A percentile compares a stretch with the other conserved stretches of the same genome.
Evolutionary conservation across 92 coral and sea anemone genomes (phyloP).

Genomic region (Actinostola sp.): DNA sequence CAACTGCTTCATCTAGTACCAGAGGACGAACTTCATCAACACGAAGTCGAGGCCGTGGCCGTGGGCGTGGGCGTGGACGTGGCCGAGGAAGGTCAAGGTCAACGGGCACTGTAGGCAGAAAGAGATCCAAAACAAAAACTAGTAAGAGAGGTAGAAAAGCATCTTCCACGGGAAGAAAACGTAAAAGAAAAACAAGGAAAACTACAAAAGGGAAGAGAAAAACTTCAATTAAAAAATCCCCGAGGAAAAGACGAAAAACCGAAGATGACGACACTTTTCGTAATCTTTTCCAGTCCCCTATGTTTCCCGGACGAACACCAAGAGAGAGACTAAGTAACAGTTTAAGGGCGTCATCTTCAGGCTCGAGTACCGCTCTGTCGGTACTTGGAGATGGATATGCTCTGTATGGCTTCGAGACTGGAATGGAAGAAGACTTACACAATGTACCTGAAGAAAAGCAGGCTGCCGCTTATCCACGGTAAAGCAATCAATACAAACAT

Average conservation of each 20-base stretch:
- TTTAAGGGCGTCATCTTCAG: slow-evolving; percentile 51
- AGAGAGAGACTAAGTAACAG: slow-evolving; percentile 71
- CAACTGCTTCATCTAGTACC: slow-evolving; percentile 8
- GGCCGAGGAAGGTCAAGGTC: slow-evolving; percentile 35
- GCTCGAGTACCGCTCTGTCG: slow-evolving; percentile 73
- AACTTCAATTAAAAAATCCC: slow-evolving; percentile 33
- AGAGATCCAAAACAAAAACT: slow-evolving; percentile 47
- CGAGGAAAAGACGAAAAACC: slow-evolving; percentile 39
- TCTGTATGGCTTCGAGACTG: slow-evolving; percentile 59
- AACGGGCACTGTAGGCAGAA: slow-evolving; percentile 14
- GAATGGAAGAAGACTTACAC: not conserved
- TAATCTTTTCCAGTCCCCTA: slow-evolving; percentile 38
- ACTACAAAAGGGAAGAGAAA: slow-evolving; percentile 32
- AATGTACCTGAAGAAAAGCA: slow-evolving; percentile 8
- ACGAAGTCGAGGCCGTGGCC: slow-evolving; percentile 52
- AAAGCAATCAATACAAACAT: not conserved
- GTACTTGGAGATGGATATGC: slow-evolving; percentile 81
- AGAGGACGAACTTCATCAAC: slow-evolving; percentile 76
- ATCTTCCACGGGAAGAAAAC: slow-evolving; percentile 32
- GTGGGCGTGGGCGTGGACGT: slow-evolving; percentile 11
- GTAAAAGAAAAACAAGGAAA: slow-evolving; percentile 16
- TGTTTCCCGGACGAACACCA: slow-evolving; percentile 66
- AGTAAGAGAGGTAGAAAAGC: slow-evolving; percentile 51
- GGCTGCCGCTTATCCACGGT: slow-evolving; percentile 18
- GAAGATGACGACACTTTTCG: slow-evolving; percentile 50